These are phyloP conservation scores for Pocota personata DNA, from an alignment of 2,888 invertebrate species.

Conservation along the genomic window DNA sequence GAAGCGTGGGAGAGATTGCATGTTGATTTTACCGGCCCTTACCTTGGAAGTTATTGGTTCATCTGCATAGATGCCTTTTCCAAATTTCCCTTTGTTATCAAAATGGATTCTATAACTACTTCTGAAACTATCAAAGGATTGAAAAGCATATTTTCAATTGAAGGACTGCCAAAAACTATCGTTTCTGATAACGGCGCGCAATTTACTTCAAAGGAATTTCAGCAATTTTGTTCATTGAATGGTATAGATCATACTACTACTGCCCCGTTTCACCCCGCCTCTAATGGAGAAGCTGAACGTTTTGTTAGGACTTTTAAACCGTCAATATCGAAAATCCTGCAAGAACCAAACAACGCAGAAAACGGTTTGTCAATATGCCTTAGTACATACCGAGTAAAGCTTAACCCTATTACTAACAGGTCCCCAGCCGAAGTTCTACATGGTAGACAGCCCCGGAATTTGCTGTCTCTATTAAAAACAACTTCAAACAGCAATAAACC, in stretches of 20 bases:
- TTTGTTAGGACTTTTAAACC: slow-evolving; percentile 69
- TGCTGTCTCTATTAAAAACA: slow-evolving; percentile 14
- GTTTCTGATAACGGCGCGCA: slow-evolving; percentile 76
- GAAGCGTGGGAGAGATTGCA: slow-evolving; percentile 78
- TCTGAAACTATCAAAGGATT: slow-evolving; percentile 22
- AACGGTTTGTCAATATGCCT: slow-evolving; percentile 32
- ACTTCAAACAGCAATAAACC: not conserved
- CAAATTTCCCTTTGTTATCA: slow-evolving; percentile 80
- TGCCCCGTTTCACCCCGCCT: slow-evolving; percentile 74
- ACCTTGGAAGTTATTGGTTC: slow-evolving; percentile 76
- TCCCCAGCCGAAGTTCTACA: slow-evolving; percentile 59
- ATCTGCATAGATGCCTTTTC: slow-evolving; percentile 80
- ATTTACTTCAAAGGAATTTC: slow-evolving; percentile 60
- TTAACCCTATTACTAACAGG: slow-evolving; percentile 25
- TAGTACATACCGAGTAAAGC: slow-evolving; percentile 46
- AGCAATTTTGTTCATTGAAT: slow-evolving; percentile 72
- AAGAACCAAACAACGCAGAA: slow-evolving; percentile 10
- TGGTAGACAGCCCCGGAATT: slow-evolving; percentile 34
- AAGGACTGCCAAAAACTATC: slow-evolving; percentile 74
- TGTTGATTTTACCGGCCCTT: slow-evolving; percentile 81
- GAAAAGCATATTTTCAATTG: slow-evolving; percentile 74
- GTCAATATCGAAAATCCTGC: slow-evolving; percentile 36
- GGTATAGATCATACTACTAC: slow-evolving; percentile 75
- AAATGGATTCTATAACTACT: slow-evolving; percentile 54
- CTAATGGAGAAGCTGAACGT: slow-evolving; percentile 75